Evolutionary conservation across 2,797 vertebrate genomes (phyloP).

Genomic region (Sebastolobus alascanus): DNA sequence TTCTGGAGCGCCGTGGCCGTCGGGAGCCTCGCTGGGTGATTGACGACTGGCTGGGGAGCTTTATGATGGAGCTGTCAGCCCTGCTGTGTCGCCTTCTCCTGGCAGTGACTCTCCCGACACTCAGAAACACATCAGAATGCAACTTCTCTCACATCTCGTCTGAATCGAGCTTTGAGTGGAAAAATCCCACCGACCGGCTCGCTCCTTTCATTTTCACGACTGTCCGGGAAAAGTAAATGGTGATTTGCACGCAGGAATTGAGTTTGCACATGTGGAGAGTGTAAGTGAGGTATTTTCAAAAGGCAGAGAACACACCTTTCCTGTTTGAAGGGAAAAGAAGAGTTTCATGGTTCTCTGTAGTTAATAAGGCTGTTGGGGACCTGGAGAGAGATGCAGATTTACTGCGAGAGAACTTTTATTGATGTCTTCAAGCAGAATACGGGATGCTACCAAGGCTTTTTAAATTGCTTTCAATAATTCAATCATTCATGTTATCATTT

Average conservation of each 20-base stretch:
- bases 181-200: slow-evolving; percentile 41
- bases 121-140: slow-evolving; percentile 69
- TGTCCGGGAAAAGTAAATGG: slow-evolving; percentile 37
- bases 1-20: slow-evolving; percentile 55
- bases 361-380: slow-evolving; percentile 10
- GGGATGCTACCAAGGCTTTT: background rate
- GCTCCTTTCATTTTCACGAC: slow-evolving; percentile 23
- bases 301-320: background rate
- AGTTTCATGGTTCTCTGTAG: background rate
- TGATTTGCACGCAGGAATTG: slow-evolving; percentile 35
- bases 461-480: background rate
- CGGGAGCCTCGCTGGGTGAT: slow-evolving; percentile 77
- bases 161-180: slow-evolving; percentile 64
- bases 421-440: background rate
- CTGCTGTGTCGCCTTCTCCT: slow-evolving; percentile 77
- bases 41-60: slow-evolving; percentile 77
- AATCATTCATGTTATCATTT: background rate
- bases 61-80: slow-evolving; percentile 83
- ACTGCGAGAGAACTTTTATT: background rate
- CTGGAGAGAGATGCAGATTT: background rate
- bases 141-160: slow-evolving; percentile 64
- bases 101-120: slow-evolving; percentile 74
- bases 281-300: slow-evolving; percentile 21
- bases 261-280: slow-evolving; percentile 11
- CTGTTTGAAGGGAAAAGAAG: background rate